Conservation (phyloP, 1,140 invertebrate genomes). For the Drosophila sucinea region DNA sequence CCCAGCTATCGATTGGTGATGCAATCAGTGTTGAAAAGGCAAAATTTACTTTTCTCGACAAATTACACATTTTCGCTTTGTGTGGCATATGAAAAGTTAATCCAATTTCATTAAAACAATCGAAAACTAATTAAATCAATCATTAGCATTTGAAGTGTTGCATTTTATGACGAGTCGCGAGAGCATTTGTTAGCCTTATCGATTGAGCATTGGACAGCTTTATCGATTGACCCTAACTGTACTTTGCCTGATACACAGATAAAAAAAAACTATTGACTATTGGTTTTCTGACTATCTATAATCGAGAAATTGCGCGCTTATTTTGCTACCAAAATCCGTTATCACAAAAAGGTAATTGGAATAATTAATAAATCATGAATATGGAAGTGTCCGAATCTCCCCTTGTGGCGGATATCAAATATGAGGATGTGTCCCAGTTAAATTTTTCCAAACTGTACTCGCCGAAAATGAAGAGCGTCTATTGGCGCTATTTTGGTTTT, state of each 20-base stretch:
- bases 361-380: slow-evolving; percentile 49
- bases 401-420: slow-evolving; percentile 62
- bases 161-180: slow-evolving; percentile 9
- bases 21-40: slow-evolving; percentile 73
- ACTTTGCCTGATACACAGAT: slow-evolving; percentile 74
- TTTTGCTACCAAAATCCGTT: slow-evolving; percentile 58
- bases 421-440: slow-evolving; percentile 69
- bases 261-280: slow-evolving; percentile 77
- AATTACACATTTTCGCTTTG: slow-evolving; percentile 32
- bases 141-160: slow-evolving; percentile 1
- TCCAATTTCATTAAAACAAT: slow-evolving; percentile 13
- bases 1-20: slow-evolving; percentile 80
- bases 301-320: slow-evolving; percentile 81
- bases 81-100: slow-evolving; percentile 17
- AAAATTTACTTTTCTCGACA: slow-evolving; percentile 17
- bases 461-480: slow-evolving; percentile 86
- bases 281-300: slow-evolving; percentile 73
- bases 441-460: slow-evolving; percentile 79
- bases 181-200: slow-evolving; percentile 46
- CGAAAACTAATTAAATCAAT: slow-evolving; percentile 29
- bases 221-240: slow-evolving; percentile 76
- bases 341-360: slow-evolving; percentile 46
- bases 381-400: slow-evolving; percentile 61
- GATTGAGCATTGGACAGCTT: slow-evolving; percentile 45
- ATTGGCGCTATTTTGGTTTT: slow-evolving; percentile 88